A percentile compares a stretch with the other conserved stretches of the same genome.
Conservation (phyloP, 2,797 vertebrate genomes). For the Hippocampus kuda region DNA sequence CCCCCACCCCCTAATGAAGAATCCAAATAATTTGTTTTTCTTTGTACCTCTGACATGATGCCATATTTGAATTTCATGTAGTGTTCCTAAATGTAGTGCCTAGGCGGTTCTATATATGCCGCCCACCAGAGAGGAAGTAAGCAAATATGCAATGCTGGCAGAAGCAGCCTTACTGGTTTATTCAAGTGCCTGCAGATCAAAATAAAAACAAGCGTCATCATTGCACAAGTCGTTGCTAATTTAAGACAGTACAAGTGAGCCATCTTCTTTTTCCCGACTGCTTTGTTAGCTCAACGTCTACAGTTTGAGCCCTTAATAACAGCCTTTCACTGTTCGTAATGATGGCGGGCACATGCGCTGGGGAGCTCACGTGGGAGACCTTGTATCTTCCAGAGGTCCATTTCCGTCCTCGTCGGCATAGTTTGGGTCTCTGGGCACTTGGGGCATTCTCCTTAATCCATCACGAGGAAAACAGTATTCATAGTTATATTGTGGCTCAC, state of each 20-base stretch:
- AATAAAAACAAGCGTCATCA: neutral
- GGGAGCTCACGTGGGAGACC: slow-evolving; percentile 3
- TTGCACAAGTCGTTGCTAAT: neutral
- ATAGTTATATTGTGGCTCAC: neutral
- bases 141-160: neutral
- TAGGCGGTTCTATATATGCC: neutral
- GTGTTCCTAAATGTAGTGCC: neutral
- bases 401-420: neutral
- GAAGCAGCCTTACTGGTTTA: neutral
- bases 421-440: neutral
- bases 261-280: slow-evolving; percentile 18
- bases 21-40: neutral
- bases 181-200: neutral
- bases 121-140: slow-evolving; percentile 1
- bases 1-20: neutral
- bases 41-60: neutral
- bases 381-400: neutral
- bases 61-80: neutral
- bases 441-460: neutral
- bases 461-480: neutral
- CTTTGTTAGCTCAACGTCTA: slow-evolving; percentile 43
- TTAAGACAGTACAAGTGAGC: slow-evolving; percentile 28
- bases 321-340: slow-evolving; percentile 42
- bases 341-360: slow-evolving; percentile 19
- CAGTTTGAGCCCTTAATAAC: slow-evolving; percentile 56